A percentile compares a stretch with the other conserved stretches of the same genome.
phyloP scores from a whole-genome alignment of 2,113 vertebrate species.

The Equus quagga region DNA sequence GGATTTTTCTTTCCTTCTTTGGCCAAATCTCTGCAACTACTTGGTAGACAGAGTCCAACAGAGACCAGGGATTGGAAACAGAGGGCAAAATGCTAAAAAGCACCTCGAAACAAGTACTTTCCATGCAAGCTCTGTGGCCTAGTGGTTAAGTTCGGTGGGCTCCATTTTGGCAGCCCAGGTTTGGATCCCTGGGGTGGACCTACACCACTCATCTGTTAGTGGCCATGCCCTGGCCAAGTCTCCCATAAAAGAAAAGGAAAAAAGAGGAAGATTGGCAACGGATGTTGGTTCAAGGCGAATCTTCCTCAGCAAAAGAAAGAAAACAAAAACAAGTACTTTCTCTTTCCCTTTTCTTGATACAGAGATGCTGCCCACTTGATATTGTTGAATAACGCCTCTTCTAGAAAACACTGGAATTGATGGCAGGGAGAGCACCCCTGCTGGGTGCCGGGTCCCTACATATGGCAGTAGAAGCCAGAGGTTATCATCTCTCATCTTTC shows the following conservation, averaged over 20 bases:
- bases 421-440: rapidly evolving
- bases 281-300: no score
- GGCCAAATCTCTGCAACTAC: background rate
- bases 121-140: no score
- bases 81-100: background rate
- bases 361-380: no score
- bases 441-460: background rate
- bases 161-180: no score
- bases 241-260: no score
- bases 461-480: background rate
- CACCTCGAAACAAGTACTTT: background rate
- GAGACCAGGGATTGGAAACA: background rate
- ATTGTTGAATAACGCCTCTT: rapidly evolving
- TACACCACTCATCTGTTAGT: no score
- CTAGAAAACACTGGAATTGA: rapidly evolving
- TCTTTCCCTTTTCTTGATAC: background rate
- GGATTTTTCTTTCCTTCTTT: background rate
- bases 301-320: no score
- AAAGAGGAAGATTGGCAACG: no score
- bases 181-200: no score
- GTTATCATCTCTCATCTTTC: rapidly evolving
- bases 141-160: no score
- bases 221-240: no score
- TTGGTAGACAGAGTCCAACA: background rate
- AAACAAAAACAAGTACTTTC: no score